Base-by-base conservation (phyloP, 2,113 vertebrate species). In the Steatornis caripensis region DNA sequence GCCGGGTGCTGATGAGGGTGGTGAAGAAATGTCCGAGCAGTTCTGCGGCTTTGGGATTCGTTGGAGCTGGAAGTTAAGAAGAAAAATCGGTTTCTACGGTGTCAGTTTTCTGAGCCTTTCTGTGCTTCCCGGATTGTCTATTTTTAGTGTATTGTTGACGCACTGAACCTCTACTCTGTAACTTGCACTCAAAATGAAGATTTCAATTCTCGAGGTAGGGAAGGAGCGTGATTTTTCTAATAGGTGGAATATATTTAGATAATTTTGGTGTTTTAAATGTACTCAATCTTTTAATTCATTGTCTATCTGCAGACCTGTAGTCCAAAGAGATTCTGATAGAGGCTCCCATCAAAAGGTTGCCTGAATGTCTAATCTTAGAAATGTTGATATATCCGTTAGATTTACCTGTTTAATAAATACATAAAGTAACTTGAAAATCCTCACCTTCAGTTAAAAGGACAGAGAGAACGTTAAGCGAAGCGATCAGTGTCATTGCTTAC, bases 381-480 rank as follows among this genome's bases (percentile, higher is more conserved):
- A 61, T n/a, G 26, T 69, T 65, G n/a, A 64, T 72, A 1, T 19
- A 55, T 65, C 30, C 0, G 0, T 41, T 74, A 37, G 13, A 66
- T 45, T 37, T 84, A 49, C 30, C 10, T 61, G 15, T 61, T 90
- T 20, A 69, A 57, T 41, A 83, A 81, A 36, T 55, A 29, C 9
- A 12, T 36, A n/a, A 68, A 84, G 41, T 36, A 61, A n/a, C 46
- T 37, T 65, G 32, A 61, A 84, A 94, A 70, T 62, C 32, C 17
- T 20, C 12, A 39, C 15, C 54, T 61, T 84, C 11, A n/a, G 1
- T 88, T 78, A 62, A 37, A 84, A 90, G 46, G 51, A 15, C 11
- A 46, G 46, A 79, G 37, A 62, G 39, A 37, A 81, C 70, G 11
- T 45, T 61, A 87, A 16, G 15, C 5, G 1, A 74, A 78, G 22